These are phyloP conservation scores for Ichneumon xanthorius DNA, from an alignment of 2,888 invertebrate species.

Conservation along the genomic window DNA sequence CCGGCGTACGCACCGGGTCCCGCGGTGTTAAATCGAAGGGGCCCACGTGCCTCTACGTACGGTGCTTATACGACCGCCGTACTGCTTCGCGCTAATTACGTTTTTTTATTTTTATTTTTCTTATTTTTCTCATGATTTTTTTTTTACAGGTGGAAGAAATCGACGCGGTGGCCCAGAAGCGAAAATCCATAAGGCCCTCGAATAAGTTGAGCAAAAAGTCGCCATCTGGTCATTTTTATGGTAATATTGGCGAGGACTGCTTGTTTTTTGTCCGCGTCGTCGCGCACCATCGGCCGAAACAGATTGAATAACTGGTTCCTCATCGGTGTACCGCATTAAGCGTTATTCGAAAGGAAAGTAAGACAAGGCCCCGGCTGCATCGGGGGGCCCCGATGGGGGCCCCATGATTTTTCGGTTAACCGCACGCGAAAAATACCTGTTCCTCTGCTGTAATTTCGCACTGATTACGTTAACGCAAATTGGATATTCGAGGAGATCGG, in stretches of 20 bases:
- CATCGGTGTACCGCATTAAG: constrained; percentile 56
- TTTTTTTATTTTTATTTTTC: constrained; percentile 23
- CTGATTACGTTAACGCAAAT: constrained; percentile 66
- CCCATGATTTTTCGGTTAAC: constrained; percentile 60
- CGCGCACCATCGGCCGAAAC: constrained; percentile 51
- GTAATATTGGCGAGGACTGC: constrained; percentile 46
- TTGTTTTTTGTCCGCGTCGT: constrained; percentile 42
- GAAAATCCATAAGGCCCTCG: background rate
- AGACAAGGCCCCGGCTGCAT: constrained; percentile 49
- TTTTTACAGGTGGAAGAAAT: constrained; percentile 57
- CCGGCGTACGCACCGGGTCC: background rate
- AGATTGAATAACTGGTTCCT: constrained; percentile 67
- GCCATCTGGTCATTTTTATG: constrained; percentile 66
- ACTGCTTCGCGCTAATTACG: constrained; percentile 61
- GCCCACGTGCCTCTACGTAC: constrained; percentile 30
- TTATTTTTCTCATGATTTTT: constrained; percentile 1
- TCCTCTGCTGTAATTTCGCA: constrained; percentile 56
- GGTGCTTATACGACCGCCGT: constrained; percentile 29
- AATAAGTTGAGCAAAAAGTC: constrained; percentile 55
- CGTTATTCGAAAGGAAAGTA: constrained; percentile 59
- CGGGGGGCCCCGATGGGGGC: constrained; percentile 35
- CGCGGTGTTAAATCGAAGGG: constrained; percentile 54
- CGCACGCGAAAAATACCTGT: constrained; percentile 61
- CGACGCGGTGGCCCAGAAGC: constrained; percentile 19
- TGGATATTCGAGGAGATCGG: constrained; percentile 60